Evolutionary conservation across 1,140 invertebrate genomes (phyloP).

Genomic region (Bombus balteatus): DNA sequence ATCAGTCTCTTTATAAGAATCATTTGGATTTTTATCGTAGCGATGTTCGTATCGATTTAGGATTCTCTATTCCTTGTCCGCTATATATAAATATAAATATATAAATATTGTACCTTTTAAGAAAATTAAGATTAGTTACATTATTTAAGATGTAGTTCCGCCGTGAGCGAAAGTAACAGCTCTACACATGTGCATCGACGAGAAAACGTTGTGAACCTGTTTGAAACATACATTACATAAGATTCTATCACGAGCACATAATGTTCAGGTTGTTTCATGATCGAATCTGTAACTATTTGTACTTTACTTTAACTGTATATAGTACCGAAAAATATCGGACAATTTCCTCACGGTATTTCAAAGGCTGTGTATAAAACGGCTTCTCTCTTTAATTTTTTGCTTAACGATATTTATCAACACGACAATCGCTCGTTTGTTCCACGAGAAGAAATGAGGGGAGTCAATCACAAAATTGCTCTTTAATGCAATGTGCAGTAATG

Average conservation of each 20-base stretch:
- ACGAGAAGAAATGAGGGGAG: not conserved
- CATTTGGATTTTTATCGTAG: slow-evolving; percentile 16
- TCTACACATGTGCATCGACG: not conserved
- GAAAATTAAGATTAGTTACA: slow-evolving; percentile 3
- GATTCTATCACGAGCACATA: slow-evolving; percentile 27
- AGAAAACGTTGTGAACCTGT: not conserved
- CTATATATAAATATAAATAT: slow-evolving; percentile 44
- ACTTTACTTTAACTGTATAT: slow-evolving; percentile 56
- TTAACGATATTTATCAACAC: slow-evolving; percentile 31
- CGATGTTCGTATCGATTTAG: slow-evolving; percentile 9
- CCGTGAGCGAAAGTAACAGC: not conserved
- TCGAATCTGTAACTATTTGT: slow-evolving; percentile 32
- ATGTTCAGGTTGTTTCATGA: not conserved
- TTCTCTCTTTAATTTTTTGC: slow-evolving; percentile 28
- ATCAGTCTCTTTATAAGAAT: not conserved
- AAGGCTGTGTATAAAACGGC: slow-evolving; percentile 31
- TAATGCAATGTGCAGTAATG: not conserved
- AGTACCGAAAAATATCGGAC: not conserved
- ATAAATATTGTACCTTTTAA: slow-evolving; percentile 41
- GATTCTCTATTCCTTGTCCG: slow-evolving; percentile 23
- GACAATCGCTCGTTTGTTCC: not conserved
- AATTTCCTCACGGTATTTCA: slow-evolving; percentile 27
- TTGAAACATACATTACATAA: not conserved
- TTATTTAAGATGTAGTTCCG: slow-evolving; percentile 35
- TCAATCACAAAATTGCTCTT: not conserved